Conservation (phyloP, 2,888 invertebrate genomes). For the Lissocephala sabroskyi region DNA sequence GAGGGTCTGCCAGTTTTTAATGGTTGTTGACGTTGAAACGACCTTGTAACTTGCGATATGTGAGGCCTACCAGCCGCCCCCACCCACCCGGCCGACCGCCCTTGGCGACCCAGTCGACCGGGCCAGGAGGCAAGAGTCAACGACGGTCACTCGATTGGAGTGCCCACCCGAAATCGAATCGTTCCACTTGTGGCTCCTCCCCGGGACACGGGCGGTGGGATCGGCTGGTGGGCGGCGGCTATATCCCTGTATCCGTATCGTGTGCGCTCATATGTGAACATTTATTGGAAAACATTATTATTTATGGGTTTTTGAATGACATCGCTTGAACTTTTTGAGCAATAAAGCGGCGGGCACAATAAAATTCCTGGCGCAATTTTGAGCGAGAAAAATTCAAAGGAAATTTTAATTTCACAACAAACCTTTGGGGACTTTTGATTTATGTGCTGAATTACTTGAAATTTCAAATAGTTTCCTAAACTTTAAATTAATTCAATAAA, state of each 20-base stretch:
- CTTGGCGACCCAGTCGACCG: conserved; percentile 26
- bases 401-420: conserved; percentile 23
- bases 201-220: too few relatives aligned
- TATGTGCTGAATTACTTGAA: too few relatives aligned
- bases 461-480: too few relatives aligned
- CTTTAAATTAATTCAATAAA: too few relatives aligned
- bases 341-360: conserved; percentile 55
- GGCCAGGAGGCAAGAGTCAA: conserved; percentile 35
- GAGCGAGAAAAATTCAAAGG: conserved; percentile 36
- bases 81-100: conserved; percentile 26
- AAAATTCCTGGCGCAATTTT: conserved; percentile 43
- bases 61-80: conserved; percentile 27
- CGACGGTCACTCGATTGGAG: conserved; percentile 39
- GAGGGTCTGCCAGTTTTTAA: conserved; percentile 36
- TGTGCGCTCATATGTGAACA: conserved; percentile 67
- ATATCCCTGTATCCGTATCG: conserved; percentile 6
- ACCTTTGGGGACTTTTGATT: conserved; percentile 25
- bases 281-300: conserved; percentile 71
- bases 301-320: conserved; percentile 68
- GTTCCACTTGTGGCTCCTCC: conserved; percentile 41
- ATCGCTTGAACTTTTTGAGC: conserved; percentile 67
- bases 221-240: too few relatives aligned
- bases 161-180: conserved; percentile 16
- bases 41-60: conserved; percentile 66
- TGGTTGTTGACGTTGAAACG: conserved; percentile 50